A percentile compares a stretch with the other conserved stretches of the same genome.
Evolutionary conservation across 92 coral and sea anemone species (phyloP).

Genomic region (Porites lobata): DNA sequence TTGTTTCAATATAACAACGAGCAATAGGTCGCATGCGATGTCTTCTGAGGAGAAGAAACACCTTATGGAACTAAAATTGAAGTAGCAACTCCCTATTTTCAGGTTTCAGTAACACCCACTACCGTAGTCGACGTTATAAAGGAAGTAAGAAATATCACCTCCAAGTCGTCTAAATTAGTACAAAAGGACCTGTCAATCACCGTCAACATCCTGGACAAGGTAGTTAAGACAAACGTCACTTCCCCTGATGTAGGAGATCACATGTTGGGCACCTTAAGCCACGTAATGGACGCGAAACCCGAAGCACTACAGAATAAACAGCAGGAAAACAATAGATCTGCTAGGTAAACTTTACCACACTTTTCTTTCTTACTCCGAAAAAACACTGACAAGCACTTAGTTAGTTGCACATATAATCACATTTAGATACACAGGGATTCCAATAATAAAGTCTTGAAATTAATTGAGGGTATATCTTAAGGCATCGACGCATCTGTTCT

Average conservation of each 20-base stretch:
- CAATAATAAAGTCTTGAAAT: no score
- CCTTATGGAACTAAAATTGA: no score
- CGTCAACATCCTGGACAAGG: slow-evolving; percentile 85
- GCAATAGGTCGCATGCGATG: no score
- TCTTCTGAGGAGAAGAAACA: no score
- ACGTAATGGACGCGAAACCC: slow-evolving; percentile 86
- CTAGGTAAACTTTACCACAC: slow-evolving; percentile 66
- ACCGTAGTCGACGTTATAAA: slow-evolving; percentile 82
- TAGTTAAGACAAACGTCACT: slow-evolving; percentile 85
- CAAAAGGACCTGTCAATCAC: slow-evolving; percentile 89
- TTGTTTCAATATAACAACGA: no score
- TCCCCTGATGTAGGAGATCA: slow-evolving; percentile 86
- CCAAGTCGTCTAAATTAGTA: slow-evolving; percentile 60
- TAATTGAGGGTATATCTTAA: no score
- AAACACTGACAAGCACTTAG: neutral
- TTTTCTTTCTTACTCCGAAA: no score
- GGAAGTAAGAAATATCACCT: slow-evolving; percentile 87
- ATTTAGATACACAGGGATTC: no score
- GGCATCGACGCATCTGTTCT: no score
- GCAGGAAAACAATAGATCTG: slow-evolving; percentile 78
- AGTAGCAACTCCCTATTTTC: neutral
- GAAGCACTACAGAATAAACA: slow-evolving; percentile 81
- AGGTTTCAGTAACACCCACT: slow-evolving; percentile 85
- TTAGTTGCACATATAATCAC: no score
- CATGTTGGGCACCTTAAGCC: slow-evolving; percentile 87